Base-by-base conservation (phyloP, 2,888 invertebrate genomes). In the Trachelus tabidus region DNA sequence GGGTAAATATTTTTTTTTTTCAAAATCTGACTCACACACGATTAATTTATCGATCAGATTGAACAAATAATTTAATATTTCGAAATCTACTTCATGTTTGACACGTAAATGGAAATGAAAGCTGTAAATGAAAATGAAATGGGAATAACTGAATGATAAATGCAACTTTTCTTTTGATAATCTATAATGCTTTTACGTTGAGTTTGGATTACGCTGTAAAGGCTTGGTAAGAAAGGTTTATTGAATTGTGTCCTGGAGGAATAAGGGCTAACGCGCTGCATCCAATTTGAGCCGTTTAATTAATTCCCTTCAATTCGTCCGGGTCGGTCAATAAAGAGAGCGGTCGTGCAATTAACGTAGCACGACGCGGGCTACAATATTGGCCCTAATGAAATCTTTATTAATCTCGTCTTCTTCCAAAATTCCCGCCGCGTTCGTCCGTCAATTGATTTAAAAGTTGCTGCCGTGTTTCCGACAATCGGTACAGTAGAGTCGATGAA, bases 211-310 rank as follows among this genome's bases (percentile, higher is more conserved):
- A 23, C 56, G 56, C 23, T 6, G 56, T 23, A 9, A 56, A 71
- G 71, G 71, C 11, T 33, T 9, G 31, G 71, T 33, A 79, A 76
- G 77, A 82, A 83, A 83, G 79, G 85, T 86, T 91, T 90, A 91
- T 91, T 90, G 90, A 91, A 91, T 90, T 90, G 91, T 90, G 91
- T 90, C 90, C 89, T 90, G 88, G 86, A 85, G 86, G 88, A 89
- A 89, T 88, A 87, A 90, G 88, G 88, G 89, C 87, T 87, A 89
- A 89, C 89, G 85, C 87, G 88, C 87, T 90, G 91, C 90, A 91
- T 91, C 89, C 89, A 91, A 91, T 90, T 91, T 91, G 87, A 88
- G 85, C 85, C 84, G 88, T 85, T 91, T 90, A 91, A 91, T 91
- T 91, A 90, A 91, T 91, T 91, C 89, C 85, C 87, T 88, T 85